Base-by-base conservation (phyloP, 53 echinoderm and acorn worm species). In the Paracentrotus lividus region DNA sequence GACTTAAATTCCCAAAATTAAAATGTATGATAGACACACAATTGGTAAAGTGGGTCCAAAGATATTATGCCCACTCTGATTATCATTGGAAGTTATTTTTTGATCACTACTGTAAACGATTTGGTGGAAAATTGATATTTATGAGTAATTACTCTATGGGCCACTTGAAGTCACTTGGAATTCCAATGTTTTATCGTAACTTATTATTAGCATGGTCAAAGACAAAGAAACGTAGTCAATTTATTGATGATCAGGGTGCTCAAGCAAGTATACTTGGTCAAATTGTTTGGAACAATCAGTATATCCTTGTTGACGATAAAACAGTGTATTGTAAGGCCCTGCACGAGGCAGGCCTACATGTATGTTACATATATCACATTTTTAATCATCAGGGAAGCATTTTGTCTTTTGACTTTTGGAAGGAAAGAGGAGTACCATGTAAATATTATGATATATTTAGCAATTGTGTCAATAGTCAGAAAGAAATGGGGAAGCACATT, bases 51-150 rank as follows among this genome's bases (percentile, higher is more conserved):
- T 88, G 88, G 59, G 58, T 88, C 58, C 88, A 88, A 18, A 88
- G 33, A 88, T 88, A 33, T 58, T 56, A 34, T 85, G 8, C 9
- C 15, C 31, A 88, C 57, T 88, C 88, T 36, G 88, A 88, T 57
- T 59, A 56, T 34, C 14, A 88, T 57, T 88, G 88, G 55, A 88
- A 56, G 15, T 38, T 88, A 26, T 49, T 49, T 29, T 49, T 85
- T 49, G 0, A 85, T 5, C 49, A 85, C n/a, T 85, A 85, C 51
- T 49, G 85, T 77, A 77, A 77, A 77, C 42, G 42, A 77, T 40
- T 77, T 77, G 44, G 77, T 40, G 77, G 77, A 77, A 77, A 77
- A 77, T 77, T 77, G 77, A 77, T 77, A n/a, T 77, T 77, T 77
- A 84, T 84, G 85, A 84, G 85, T 49, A 84, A 84, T 51, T 84